Evolutionary conservation across 2,113 vertebrate species (phyloP), one percentile per base, ranked within the genome.

Genomic region (Phaethon lepturus): DNA sequence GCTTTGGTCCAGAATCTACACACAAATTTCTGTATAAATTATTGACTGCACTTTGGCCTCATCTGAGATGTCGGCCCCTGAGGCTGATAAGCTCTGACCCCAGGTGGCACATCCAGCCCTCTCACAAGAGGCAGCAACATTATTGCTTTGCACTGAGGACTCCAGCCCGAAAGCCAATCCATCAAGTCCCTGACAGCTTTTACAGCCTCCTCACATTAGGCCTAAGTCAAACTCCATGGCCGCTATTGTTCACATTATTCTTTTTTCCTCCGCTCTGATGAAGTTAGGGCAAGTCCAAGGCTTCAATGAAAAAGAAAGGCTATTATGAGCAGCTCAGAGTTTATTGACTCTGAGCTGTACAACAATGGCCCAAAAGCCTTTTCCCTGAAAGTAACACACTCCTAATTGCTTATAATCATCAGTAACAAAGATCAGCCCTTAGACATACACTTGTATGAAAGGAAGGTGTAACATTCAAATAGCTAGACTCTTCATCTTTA

Each of bases 21-120:
- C 91, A 92, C 90, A 97, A 95, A 96, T 98, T 98, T 97, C 96
- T 79, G 64, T 97, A 96, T 98, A 98, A 98, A 98, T 98, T 98
- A 98, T 87, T 91, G 97, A 97, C 96, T 97, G 92, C 92, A 95
- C 96, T 98, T 97, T 96, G 97, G 96, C 97, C 95, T 97, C 94
- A 76, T 97, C 95, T 98, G 97, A 98, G 98, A 97, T 55, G 92
- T 53, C 94, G 96, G 97, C 98, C 98, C 95, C 64, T 40, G 84
- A 92, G 94, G 97, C 97, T 98, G 98, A 98, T 98, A 98, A 97
- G 97, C 97, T 97, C 91, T 98, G 98, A 98, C 98, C 98, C 97
- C 97, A 97, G 98, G 97, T 98, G 98, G 98, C 97, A 98, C 95
- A 98, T 96, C 94, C 96, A 97, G 71, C 92, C 95, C 88, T 97